Evolutionary conservation across 2,888 invertebrate genomes (phyloP), one percentile per base, ranked within the genome.

Genomic region (Stomorhina lunata): DNA sequence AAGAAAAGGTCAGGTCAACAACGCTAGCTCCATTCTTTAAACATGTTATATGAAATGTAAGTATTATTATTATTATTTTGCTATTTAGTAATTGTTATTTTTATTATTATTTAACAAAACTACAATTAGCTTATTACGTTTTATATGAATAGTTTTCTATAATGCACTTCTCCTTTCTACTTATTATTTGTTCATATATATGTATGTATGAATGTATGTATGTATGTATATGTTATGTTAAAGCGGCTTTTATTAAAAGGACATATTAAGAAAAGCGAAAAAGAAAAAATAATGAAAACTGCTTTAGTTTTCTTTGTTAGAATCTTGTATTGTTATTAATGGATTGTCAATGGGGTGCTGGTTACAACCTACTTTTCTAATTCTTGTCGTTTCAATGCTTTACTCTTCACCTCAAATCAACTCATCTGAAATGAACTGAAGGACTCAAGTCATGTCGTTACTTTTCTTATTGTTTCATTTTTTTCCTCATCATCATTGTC

Each of bases 281-380:
- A 32, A 48, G 6, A n/a, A 20, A 9, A 48, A 25, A 72, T 17
- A n/a, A 37, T 20, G 34, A 53, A 68, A 80, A 65, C 75, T 69
- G 71, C 75, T 82, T 66, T 61, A 63, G 71, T 55, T 69, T 50
- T 66, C 71, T 76, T 82, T 79, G 82, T 82, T 79, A 82, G 22
- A 53, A 75, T 43, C 34, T 75, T 71, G 69, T 79, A 79, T 82
- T 79, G 75, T 82, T 82, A 79, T 79, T 82, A 82, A 82, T 82
- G 79, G 82, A 79, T 82, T 82, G 61, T 79, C 82, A 82, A 72
- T 82, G 82, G 82, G 82, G 82, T 79, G 79, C 82, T 76, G 65
- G n/a, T 20, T 65, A 65, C 75, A 79, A 82, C 65, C 75, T 71
- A 71, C 71, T 66, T 79, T 79, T 61, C 50, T 69, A 9, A 9